Conservation (phyloP, 2,113 vertebrate genomes). For the Mormyrus iriodes region DNA sequence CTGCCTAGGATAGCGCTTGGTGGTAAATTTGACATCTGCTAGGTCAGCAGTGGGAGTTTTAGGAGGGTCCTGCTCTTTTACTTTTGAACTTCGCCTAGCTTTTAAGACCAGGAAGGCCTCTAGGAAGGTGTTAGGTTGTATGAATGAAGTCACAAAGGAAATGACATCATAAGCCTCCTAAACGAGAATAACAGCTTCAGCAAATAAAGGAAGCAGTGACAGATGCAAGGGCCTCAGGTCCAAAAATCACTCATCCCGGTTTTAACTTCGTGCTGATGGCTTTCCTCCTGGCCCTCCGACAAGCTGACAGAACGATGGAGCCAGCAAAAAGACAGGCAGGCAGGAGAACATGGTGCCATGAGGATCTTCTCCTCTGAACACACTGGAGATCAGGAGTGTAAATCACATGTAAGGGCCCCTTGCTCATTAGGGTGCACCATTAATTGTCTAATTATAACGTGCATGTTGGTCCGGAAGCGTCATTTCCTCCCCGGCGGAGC, state of each 20-base stretch:
- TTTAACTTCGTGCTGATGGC: slow-evolving; percentile 26
- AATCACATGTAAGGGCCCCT: not conserved
- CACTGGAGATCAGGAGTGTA: not conserved
- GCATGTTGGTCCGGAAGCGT: not conserved
- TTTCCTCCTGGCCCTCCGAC: not conserved
- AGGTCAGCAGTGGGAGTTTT: not conserved
- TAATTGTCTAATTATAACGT: not conserved
- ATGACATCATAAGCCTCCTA: not conserved
- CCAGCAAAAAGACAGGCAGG: not conserved
- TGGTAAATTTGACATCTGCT: not conserved
- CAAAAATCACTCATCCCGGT: not conserved
- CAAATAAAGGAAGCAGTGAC: not conserved
- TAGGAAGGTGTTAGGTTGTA: not conserved
- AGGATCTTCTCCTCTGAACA: not conserved
- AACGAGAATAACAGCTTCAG: not conserved
- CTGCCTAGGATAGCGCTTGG: not conserved
- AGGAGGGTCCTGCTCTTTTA: not conserved
- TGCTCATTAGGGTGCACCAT: not conserved
- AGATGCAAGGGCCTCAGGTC: not conserved
- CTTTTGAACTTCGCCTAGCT: not conserved
- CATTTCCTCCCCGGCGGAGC: not conserved
- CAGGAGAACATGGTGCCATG: not conserved
- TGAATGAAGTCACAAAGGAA: not conserved
- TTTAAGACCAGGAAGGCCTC: not conserved
- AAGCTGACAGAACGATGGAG: not conserved